Conservation (phyloP, 2,888 invertebrate genomes). For the Reticulitermes lucifugus region DNA sequence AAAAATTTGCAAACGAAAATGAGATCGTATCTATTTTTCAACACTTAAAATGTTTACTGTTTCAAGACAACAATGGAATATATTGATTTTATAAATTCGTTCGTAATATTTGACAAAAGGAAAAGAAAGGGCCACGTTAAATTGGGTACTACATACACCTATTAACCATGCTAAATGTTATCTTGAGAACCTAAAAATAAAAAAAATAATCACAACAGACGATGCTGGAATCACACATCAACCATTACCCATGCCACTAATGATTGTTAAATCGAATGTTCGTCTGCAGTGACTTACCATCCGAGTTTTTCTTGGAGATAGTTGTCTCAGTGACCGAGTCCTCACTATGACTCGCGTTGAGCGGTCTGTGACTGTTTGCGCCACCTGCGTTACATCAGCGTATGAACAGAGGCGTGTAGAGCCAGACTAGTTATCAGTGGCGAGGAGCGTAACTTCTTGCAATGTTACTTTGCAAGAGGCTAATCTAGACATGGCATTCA, state of each 20-base stretch:
- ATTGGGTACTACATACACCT: constrained; percentile 23
- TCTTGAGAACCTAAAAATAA: constrained; percentile 4
- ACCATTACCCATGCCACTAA: constrained; percentile 24
- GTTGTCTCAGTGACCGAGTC: constrained; percentile 85
- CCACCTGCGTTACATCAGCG: constrained; percentile 56
- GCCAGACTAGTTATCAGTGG: constrained; percentile 19
- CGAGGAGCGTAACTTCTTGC: neutral
- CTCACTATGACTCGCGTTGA: constrained; percentile 82
- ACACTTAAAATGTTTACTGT: no score
- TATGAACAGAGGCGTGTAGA: constrained; percentile 37
- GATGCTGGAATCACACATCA: constrained; percentile 17
- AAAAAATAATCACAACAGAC: constrained; percentile 23
- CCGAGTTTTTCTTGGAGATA: constrained; percentile 84
- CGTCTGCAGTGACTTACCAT: constrained; percentile 73
- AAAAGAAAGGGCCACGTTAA: no score
- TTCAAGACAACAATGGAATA: no score
- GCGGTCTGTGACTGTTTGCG: constrained; percentile 60
- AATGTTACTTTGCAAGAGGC: neutral
- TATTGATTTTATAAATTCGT: no score
- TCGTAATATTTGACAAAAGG: no score
- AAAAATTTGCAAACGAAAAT: no score
- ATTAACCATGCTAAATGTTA: constrained; percentile 18
- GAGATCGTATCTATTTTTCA: no score
- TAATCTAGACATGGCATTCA: constrained; percentile 7
- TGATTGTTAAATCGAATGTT: constrained; percentile 10